Percentiles rank a stretch among this genome's conserved stretches.
These are phyloP conservation scores for Poicephalus meyeri DNA, from an alignment of 2,113 vertebrate species.

Conservation along the genomic window DNA sequence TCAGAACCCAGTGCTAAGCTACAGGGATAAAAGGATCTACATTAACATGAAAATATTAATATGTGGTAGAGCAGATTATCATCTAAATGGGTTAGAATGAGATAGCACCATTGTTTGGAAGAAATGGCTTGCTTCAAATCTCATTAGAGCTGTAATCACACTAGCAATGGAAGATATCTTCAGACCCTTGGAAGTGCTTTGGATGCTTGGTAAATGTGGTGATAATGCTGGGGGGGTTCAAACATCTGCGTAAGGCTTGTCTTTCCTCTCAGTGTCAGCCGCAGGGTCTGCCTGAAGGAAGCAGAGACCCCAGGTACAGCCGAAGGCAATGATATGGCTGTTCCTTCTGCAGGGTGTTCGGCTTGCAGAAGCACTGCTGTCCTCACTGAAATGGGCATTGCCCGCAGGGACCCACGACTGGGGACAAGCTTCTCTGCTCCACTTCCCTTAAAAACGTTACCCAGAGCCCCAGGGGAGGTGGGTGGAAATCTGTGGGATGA, in stretches of 20 bases:
- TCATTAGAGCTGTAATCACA: not conserved
- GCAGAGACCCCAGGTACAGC: not conserved
- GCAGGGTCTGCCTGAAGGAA: not conserved
- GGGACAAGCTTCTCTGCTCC: not conserved
- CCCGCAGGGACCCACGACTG: accelerated
- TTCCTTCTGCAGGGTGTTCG: not conserved
- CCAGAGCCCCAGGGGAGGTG: not conserved
- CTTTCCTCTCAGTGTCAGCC: not conserved
- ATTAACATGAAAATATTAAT: conserved; percentile 38
- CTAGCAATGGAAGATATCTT: not conserved
- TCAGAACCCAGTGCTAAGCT: conserved; percentile 21
- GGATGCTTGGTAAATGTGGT: not conserved
- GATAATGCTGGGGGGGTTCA: not conserved
- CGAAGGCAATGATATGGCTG: not conserved
- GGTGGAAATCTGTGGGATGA: not conserved
- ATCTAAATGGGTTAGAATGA: conserved; percentile 21
- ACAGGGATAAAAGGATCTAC: conserved; percentile 35
- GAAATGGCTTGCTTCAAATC: conserved; percentile 38
- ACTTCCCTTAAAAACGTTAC: not conserved
- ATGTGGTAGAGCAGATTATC: conserved; percentile 32
- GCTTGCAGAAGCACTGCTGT: not conserved
- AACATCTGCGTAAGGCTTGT: not conserved
- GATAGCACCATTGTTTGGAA: conserved; percentile 35
- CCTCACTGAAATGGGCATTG: not conserved
- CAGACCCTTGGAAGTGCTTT: not conserved